Percentiles rank a stretch among this genome's conserved stretches.
Conservation (phyloP, 2,888 invertebrate species). For the Operophtera brumata region DNA sequence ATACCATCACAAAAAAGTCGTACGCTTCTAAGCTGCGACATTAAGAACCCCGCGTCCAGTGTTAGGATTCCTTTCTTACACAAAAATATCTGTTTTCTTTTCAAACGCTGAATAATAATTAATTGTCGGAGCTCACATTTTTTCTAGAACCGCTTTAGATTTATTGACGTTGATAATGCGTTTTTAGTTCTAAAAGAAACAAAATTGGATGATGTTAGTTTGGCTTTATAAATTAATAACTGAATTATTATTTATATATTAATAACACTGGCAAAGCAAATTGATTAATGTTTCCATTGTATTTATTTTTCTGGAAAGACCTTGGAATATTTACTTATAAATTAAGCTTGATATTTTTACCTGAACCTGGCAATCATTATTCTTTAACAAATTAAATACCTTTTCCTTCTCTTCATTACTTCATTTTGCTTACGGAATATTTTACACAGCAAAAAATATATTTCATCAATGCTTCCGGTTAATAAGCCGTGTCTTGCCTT, state of each 20-base stretch:
- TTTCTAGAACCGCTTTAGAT: constrained; percentile 29
- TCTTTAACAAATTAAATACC: constrained; percentile 15
- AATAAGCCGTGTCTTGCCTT: constrained; percentile 26
- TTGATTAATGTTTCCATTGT: background rate
- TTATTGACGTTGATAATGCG: constrained; percentile 12
- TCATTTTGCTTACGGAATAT: constrained; percentile 20
- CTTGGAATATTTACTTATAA: constrained; percentile 6
- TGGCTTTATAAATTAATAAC: background rate
- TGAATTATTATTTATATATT: background rate
- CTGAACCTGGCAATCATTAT: constrained; percentile 8
- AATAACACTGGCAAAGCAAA: background rate
- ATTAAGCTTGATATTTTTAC: constrained; percentile 9
- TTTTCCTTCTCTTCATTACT: constrained; percentile 17
- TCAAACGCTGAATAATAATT: constrained; percentile 28
- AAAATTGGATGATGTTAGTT: background rate
- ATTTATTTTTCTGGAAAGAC: background rate
- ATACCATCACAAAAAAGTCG: constrained; percentile 9
- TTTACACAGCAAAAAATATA: constrained; percentile 27
- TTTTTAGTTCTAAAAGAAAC: constrained; percentile 4
- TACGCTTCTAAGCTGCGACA: constrained; percentile 13
- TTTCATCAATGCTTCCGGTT: constrained; percentile 40
- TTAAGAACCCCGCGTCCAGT: background rate
- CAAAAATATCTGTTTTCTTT: constrained; percentile 3
- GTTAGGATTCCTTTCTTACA: constrained; percentile 13
- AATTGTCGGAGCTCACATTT: constrained; percentile 34